These are phyloP conservation scores for Esox niger DNA, from an alignment of 2,113 vertebrate species.

Conservation along the genomic window DNA sequence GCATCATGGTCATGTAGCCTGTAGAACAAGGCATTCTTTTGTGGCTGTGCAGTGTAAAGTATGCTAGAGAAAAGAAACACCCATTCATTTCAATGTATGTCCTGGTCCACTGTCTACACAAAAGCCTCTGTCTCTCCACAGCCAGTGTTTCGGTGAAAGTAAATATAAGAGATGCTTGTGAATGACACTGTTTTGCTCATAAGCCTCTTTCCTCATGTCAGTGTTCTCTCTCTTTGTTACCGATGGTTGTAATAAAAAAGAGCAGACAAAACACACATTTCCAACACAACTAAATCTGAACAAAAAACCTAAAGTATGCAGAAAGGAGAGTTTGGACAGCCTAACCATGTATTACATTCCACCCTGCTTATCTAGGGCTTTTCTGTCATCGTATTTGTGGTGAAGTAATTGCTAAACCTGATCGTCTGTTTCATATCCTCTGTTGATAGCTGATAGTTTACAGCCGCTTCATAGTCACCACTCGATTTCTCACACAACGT, in stretches of 20 bases:
- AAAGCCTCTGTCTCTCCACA: not conserved
- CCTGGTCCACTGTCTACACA: slow-evolving; percentile 6
- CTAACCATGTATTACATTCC: slow-evolving; percentile 26
- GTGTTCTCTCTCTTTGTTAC: not conserved
- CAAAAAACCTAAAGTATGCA: not conserved
- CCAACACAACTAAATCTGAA: not conserved
- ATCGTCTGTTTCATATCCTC: not conserved
- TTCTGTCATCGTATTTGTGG: slow-evolving; percentile 11
- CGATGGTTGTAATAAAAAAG: slow-evolving; percentile 21
- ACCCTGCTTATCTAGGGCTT: slow-evolving; percentile 24
- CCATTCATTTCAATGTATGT: slow-evolving; percentile 18
- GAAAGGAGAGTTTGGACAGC: slow-evolving; percentile 20
- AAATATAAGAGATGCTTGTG: not conserved
- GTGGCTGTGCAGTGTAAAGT: slow-evolving; percentile 35
- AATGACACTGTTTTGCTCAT: not conserved
- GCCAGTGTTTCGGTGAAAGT: not conserved
- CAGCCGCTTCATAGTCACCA: not conserved
- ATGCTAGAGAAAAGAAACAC: slow-evolving; percentile 11
- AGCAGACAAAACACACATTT: slow-evolving; percentile 5
- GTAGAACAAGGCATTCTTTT: not conserved
- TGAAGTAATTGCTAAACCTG: not conserved
- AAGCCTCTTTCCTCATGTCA: not conserved
- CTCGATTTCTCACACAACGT: not conserved
- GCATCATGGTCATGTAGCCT: not conserved
- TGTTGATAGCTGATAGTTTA: not conserved